Evolutionary conservation across 92 coral and sea anemone species (phyloP).

Genomic region (Muricea muricata): DNA sequence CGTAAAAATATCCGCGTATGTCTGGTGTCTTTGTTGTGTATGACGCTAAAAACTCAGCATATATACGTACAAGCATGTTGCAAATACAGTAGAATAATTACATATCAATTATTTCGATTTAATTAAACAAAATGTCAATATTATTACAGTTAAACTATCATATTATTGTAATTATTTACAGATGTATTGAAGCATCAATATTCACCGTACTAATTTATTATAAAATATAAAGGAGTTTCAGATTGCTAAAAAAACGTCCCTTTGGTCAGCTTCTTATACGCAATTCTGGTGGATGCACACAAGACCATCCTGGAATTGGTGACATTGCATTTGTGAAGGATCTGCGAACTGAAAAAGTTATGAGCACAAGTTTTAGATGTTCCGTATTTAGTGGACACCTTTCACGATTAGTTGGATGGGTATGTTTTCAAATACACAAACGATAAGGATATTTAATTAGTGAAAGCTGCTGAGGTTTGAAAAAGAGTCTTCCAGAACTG

Average conservation of each 20-base stretch:
- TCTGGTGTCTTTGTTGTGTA: too few relatives aligned
- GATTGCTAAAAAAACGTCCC: neutral
- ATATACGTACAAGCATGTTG: too few relatives aligned
- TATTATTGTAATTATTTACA: too few relatives aligned
- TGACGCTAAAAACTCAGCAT: too few relatives aligned
- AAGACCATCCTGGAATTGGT: neutral
- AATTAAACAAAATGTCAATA: too few relatives aligned
- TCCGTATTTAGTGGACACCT: neutral
- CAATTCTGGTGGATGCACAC: neutral
- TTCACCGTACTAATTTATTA: neutral
- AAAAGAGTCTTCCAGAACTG: too few relatives aligned
- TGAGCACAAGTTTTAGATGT: neutral
- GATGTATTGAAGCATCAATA: neutral
- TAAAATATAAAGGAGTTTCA: neutral
- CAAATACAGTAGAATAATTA: too few relatives aligned
- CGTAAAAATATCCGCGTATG: too few relatives aligned
- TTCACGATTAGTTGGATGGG: slow-evolving; percentile 1
- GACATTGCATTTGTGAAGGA: neutral
- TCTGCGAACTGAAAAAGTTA: neutral
- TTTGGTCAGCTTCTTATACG: neutral
- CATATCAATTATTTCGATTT: too few relatives aligned
- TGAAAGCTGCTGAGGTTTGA: too few relatives aligned
- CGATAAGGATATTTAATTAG: too few relatives aligned
- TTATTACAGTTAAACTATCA: too few relatives aligned
- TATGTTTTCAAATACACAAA: neutral